Percentiles rank a stretch among this genome's conserved stretches.
Conservation (phyloP, 2,888 invertebrate genomes). For the Steinernema scapterisci region DNA sequence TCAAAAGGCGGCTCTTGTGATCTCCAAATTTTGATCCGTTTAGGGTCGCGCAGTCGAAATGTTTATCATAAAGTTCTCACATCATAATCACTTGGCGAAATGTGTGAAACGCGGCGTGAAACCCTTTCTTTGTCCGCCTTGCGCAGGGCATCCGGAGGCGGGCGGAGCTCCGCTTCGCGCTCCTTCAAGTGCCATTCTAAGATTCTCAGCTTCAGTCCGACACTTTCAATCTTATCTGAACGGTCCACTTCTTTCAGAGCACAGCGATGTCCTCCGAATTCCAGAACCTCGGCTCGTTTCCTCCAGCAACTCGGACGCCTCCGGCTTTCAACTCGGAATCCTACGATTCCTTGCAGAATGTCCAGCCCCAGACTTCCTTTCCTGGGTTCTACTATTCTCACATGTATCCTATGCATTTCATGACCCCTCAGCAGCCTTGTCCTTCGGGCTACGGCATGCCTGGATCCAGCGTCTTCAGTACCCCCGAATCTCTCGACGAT, state of each 20-base stretch:
- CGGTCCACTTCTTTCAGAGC: slow-evolving; percentile 8
- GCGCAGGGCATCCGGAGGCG: slow-evolving; percentile 13
- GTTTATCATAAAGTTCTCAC: slow-evolving; percentile 7
- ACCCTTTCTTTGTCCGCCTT: slow-evolving; percentile 17
- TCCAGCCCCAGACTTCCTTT: not conserved
- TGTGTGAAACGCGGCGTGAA: slow-evolving; percentile 27
- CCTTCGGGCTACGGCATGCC: not conserved
- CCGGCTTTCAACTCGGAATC: not conserved
- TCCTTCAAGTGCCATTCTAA: not conserved
- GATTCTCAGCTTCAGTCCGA: not conserved
- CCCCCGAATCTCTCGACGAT: slow-evolving; percentile 11
- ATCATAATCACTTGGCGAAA: not conserved
- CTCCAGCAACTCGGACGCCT: not conserved
- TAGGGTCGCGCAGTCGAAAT: not conserved
- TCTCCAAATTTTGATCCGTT: no score
- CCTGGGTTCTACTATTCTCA: not conserved
- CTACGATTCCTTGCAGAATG: not conserved
- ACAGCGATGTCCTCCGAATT: not conserved
- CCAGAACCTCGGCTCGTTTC: not conserved
- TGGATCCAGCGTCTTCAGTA: slow-evolving; percentile 4
- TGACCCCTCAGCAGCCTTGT: not conserved
- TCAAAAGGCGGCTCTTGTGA: no score
- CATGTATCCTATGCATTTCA: not conserved
- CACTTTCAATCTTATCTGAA: slow-evolving; percentile 25
- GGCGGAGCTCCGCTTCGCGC: not conserved